Percentiles rank a stretch among this genome's conserved stretches.
These are phyloP conservation scores for Drosophila funebris DNA, from an alignment of 1,140 invertebrate genomes.

Conservation along the genomic window DNA sequence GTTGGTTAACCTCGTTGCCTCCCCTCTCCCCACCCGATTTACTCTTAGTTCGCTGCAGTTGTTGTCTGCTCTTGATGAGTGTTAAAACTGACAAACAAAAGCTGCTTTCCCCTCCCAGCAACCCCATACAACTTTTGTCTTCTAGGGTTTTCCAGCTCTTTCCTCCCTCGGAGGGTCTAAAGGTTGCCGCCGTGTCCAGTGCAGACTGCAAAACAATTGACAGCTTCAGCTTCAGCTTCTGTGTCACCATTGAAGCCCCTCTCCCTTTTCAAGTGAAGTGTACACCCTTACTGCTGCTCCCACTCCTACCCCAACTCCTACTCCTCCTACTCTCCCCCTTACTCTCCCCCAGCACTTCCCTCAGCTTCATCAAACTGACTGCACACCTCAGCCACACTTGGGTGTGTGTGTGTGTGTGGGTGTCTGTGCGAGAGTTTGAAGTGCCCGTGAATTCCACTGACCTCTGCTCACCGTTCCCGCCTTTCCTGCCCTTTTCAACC, in stretches of 20 bases:
- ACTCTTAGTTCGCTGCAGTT: too few relatives aligned
- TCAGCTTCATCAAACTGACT: background rate
- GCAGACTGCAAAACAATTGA: constrained; percentile 64
- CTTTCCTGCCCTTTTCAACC: background rate
- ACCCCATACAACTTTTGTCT: background rate
- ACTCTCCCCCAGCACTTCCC: too few relatives aligned
- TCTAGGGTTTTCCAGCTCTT: too few relatives aligned
- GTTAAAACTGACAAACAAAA: constrained; percentile 35
- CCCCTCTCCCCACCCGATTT: background rate
- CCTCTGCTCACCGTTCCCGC: background rate
- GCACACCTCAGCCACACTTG: constrained; percentile 1
- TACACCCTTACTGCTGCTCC: background rate
- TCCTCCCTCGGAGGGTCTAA: background rate
- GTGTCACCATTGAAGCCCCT: constrained; percentile 23
- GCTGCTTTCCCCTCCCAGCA: background rate
- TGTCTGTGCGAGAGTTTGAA: constrained; percentile 31
- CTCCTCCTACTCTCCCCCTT: too few relatives aligned
- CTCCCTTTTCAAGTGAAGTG: background rate
- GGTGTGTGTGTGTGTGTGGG: background rate
- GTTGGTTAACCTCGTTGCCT: background rate
- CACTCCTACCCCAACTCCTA: too few relatives aligned
- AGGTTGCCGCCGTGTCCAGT: constrained; percentile 43
- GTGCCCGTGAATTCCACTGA: constrained; percentile 16
- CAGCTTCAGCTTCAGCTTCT: constrained; percentile 30
- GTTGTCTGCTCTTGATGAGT: constrained; percentile 13